Evolutionary conservation across 1,140 invertebrate genomes (phyloP).

Genomic region (Bombus breviceps): DNA sequence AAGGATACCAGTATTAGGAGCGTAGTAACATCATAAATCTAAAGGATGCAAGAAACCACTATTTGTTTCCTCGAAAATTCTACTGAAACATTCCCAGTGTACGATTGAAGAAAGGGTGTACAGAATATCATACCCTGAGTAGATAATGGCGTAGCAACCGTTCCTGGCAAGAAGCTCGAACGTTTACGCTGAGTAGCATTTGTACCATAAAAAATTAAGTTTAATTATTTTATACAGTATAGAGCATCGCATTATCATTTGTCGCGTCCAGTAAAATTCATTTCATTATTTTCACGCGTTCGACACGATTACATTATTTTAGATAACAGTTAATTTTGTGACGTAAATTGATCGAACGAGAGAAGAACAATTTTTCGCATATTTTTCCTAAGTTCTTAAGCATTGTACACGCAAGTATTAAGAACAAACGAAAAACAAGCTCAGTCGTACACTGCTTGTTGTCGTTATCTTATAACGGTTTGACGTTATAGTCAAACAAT

Average conservation of each 20-base stretch:
- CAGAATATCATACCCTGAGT: slow-evolving; percentile 63
- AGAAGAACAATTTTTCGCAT: not conserved
- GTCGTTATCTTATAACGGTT: slow-evolving; percentile 10
- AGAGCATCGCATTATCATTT: slow-evolving; percentile 45
- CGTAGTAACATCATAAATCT: slow-evolving; percentile 25
- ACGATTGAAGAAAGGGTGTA: slow-evolving; percentile 54
- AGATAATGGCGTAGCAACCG: slow-evolving; percentile 59
- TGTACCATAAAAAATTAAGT: slow-evolving; percentile 70
- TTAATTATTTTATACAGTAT: slow-evolving; percentile 63
- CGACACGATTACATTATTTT: not conserved
- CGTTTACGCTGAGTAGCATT: slow-evolving; percentile 63
- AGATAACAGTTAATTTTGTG: slow-evolving; percentile 10
- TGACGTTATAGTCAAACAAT: slow-evolving; percentile 5
- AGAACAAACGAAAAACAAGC: slow-evolving; percentile 54
- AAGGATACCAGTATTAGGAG: slow-evolving; percentile 19
- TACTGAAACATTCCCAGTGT: slow-evolving; percentile 38
- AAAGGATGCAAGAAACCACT: slow-evolving; percentile 26
- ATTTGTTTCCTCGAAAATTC: slow-evolving; percentile 9
- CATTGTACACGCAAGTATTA: slow-evolving; percentile 15
- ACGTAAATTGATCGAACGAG: slow-evolving; percentile 1
- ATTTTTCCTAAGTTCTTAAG: slow-evolving; percentile 31
- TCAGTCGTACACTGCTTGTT: slow-evolving; percentile 12
- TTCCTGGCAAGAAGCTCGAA: slow-evolving; percentile 60
- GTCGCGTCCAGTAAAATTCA: slow-evolving; percentile 31
- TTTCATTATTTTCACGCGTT: slow-evolving; percentile 17